Evolutionary conservation across 2,888 invertebrate species (phyloP).

Genomic region (Heliothis peltigera): DNA sequence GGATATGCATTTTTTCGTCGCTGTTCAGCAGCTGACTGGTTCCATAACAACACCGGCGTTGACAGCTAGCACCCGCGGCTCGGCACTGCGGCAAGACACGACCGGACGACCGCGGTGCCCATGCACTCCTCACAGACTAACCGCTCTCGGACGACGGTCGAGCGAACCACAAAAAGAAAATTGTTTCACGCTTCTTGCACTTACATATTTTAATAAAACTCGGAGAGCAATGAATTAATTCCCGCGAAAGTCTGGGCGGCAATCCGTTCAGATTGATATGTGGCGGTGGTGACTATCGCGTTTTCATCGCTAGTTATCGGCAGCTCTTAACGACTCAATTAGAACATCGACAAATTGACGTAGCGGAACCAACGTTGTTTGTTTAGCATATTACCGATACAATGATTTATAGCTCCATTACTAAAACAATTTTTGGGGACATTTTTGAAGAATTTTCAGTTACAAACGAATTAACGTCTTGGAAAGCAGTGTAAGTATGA

Average conservation of each 20-base stretch:
- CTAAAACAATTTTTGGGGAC: slow-evolving; percentile 12
- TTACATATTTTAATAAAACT: slow-evolving; percentile 86
- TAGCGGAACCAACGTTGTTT: slow-evolving; percentile 64
- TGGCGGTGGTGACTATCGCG: slow-evolving; percentile 77
- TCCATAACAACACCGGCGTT: slow-evolving; percentile 72
- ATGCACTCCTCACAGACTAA: slow-evolving; percentile 81
- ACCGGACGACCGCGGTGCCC: slow-evolving; percentile 77
- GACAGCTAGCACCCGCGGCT: slow-evolving; percentile 59
- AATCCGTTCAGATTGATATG: slow-evolving; percentile 74
- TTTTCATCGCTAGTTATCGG: slow-evolving; percentile 82
- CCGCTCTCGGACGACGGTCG: slow-evolving; percentile 71
- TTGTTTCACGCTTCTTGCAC: slow-evolving; percentile 88
- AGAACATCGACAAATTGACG: slow-evolving; percentile 67
- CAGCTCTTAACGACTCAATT: slow-evolving; percentile 76
- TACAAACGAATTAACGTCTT: background rate
- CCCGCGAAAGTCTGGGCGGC: slow-evolving; percentile 85
- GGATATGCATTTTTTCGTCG: slow-evolving; percentile 84
- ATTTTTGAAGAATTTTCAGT: background rate
- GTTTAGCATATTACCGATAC: slow-evolving; percentile 41
- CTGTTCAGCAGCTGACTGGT: slow-evolving; percentile 69
- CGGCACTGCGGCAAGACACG: slow-evolving; percentile 46
- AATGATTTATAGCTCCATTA: slow-evolving; percentile 29
- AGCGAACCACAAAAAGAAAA: slow-evolving; percentile 85
- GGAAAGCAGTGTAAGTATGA: background rate
- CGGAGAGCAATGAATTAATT: slow-evolving; percentile 84